phyloP scores from a whole-genome alignment of 2,113 vertebrate species.

The Natator depressus region DNA sequence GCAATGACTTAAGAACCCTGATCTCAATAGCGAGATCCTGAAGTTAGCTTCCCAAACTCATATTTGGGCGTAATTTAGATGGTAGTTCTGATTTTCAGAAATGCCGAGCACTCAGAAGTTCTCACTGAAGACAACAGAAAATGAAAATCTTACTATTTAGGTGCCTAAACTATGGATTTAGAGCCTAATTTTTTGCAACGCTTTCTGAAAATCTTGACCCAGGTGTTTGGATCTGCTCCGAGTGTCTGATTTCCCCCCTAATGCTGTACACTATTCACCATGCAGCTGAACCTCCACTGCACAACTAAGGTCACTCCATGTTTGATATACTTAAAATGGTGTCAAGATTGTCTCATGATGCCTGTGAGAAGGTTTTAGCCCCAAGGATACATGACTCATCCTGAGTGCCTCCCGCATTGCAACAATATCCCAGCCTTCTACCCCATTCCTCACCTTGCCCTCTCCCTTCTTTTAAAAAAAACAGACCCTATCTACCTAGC shows the following conservation, averaged over 20 bases:
- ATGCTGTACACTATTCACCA: not conserved
- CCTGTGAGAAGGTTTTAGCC: not conserved
- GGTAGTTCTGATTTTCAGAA: not conserved
- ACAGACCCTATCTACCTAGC: not conserved
- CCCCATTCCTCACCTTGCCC: not conserved
- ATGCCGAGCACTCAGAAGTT: not conserved
- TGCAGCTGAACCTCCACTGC: not conserved
- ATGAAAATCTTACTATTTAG: not conserved
- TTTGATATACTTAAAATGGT: not conserved
- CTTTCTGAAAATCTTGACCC: not conserved
- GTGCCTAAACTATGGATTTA: not conserved
- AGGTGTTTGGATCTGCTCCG: accelerated
- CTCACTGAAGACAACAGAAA: not conserved
- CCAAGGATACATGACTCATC: not conserved
- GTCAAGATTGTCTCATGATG: not conserved
- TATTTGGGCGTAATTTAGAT: not conserved
- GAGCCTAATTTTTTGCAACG: not conserved
- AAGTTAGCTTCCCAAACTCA: not conserved
- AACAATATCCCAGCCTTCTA: not conserved
- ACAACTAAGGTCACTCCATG: not conserved
- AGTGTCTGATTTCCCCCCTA: not conserved
- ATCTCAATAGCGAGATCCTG: not conserved
- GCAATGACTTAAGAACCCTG: not conserved
- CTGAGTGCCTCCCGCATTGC: accelerated
- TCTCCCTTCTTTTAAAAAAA: not conserved